Base-by-base conservation (phyloP, 2,888 invertebrate species). In the Clepsis dumicolana region DNA sequence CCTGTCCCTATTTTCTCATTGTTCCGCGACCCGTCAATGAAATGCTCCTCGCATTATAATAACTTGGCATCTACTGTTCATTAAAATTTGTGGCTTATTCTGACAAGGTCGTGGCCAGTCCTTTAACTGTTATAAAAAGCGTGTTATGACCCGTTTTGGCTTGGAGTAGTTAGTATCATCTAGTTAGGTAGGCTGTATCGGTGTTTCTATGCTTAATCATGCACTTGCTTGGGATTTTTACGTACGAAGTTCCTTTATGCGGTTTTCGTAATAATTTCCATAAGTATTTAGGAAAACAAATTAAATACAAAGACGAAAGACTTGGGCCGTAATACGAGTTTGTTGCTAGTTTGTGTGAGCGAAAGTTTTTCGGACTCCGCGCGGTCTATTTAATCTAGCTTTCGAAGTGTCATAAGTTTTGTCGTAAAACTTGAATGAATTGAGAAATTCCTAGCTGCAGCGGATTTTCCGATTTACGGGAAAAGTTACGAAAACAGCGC, bases 131-230 rank as follows among this genome's bases (percentile, higher is more conserved):
- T 21, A 18, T 32, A 38, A 61, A 50, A 62, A 61, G 48, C 44
- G 14, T 56, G 32, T 27, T 53, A 60, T 38, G 29, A 16, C n/a
- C 44, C 18, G 16, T 54, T 41, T 60, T 65, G 63, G 57, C 70
- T 66, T 66, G 4, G 38, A 21, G 57, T 68, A 48, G 48, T 35
- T 64, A 59, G 59, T 18, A 5, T 41, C 16, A 54, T 50, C 57
- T 32, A 32, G 4, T 48, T 68, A 59, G 64, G 59, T 68, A 59
- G 52, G 59, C 67, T 29, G 32, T 57, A 44, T 64, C 14, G 38
- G 18, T 32, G 24, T 61, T 18, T 74, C 70, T 64, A 76, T 74
- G 74, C 75, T 74, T 75, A 65, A 71, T 75, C 73, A 73, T 70
- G 65, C 64, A 68, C 73, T 71, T 71, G 79, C 80, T 80, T 77